phyloP scores from a whole-genome alignment of 2,797 vertebrate genomes.

The Siniperca undulata region DNA sequence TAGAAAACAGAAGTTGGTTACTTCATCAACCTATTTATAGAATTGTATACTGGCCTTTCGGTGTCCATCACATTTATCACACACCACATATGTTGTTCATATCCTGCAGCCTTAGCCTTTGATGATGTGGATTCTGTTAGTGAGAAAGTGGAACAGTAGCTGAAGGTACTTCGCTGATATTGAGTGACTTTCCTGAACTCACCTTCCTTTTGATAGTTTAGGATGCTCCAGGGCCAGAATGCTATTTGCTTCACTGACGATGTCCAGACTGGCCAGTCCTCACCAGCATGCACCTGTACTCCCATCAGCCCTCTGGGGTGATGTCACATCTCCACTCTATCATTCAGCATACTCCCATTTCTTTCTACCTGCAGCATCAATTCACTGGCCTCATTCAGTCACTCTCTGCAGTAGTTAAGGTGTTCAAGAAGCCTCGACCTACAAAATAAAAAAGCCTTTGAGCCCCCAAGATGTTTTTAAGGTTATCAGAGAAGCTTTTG shows the following conservation, averaged over 20 bases:
- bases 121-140: slow-evolving; percentile 21
- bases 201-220: slow-evolving; percentile 36
- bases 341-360: slow-evolving; percentile 53
- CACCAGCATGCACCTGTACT: slow-evolving; percentile 73
- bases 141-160: slow-evolving; percentile 39
- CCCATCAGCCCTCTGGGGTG: slow-evolving; percentile 57
- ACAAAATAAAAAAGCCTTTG: slow-evolving; percentile 39
- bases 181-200: slow-evolving; percentile 40
- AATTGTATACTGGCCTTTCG: not conserved
- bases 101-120: slow-evolving; percentile 26
- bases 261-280: slow-evolving; percentile 41
- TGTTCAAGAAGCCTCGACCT: slow-evolving; percentile 53
- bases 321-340: slow-evolving; percentile 64
- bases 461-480: slow-evolving; percentile 27
- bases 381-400: slow-evolving; percentile 76
- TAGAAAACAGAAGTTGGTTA: not conserved
- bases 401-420: slow-evolving; percentile 43
- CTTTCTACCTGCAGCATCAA: slow-evolving; percentile 67
- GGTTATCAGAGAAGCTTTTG: slow-evolving; percentile 20
- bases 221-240: slow-evolving; percentile 54
- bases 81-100: slow-evolving; percentile 13
- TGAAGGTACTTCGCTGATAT: slow-evolving; percentile 39
- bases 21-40: not conserved
- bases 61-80: slow-evolving; percentile 10
- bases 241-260: slow-evolving; percentile 60